These are phyloP conservation scores for Thaumetopoea pityocampa DNA, from an alignment of 1,140 invertebrate genomes.

Conservation along the genomic window DNA sequence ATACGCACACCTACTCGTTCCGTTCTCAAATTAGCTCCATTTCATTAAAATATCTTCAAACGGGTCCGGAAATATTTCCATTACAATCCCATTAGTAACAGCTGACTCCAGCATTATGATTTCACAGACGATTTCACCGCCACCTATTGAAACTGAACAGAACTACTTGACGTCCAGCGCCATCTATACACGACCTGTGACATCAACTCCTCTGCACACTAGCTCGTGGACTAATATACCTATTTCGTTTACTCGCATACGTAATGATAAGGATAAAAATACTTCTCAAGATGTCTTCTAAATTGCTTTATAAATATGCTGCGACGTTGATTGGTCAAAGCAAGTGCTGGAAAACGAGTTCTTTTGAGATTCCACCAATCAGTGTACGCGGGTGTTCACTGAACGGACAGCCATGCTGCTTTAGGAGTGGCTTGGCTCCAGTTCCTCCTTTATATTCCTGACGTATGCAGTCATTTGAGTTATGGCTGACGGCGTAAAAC, in stretches of 20 bases:
- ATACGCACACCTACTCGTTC: neutral
- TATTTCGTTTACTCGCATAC: conserved; percentile 35
- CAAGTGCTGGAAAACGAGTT: conserved; percentile 31
- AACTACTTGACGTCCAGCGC: conserved; percentile 39
- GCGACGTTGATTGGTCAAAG: conserved; percentile 57
- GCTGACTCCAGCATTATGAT: conserved; percentile 24
- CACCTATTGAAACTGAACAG: conserved; percentile 29
- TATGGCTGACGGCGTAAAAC: conserved; percentile 59
- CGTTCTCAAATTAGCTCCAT: neutral
- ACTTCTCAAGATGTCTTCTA: conserved; percentile 36
- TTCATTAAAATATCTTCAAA: conserved; percentile 2
- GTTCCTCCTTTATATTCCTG: conserved; percentile 72
- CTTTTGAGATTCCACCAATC: conserved; percentile 51
- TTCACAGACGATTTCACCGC: conserved; percentile 17
- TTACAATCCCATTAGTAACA: conserved; percentile 22
- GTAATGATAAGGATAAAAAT: conserved; percentile 38
- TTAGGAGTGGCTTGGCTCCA: conserved; percentile 54
- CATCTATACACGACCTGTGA: conserved; percentile 36
- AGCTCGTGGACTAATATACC: conserved; percentile 28
- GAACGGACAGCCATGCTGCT: conserved; percentile 60
- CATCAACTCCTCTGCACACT: conserved; percentile 24
- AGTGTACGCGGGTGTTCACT: conserved; percentile 29
- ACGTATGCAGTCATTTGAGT: conserved; percentile 71
- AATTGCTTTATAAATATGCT: conserved; percentile 42
- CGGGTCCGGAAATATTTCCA: conserved; percentile 1